A percentile compares a stretch with the other conserved stretches of the same genome.
Evolutionary conservation across 2,113 vertebrate genomes (phyloP).

Genomic region (Sapajus apella): DNA sequence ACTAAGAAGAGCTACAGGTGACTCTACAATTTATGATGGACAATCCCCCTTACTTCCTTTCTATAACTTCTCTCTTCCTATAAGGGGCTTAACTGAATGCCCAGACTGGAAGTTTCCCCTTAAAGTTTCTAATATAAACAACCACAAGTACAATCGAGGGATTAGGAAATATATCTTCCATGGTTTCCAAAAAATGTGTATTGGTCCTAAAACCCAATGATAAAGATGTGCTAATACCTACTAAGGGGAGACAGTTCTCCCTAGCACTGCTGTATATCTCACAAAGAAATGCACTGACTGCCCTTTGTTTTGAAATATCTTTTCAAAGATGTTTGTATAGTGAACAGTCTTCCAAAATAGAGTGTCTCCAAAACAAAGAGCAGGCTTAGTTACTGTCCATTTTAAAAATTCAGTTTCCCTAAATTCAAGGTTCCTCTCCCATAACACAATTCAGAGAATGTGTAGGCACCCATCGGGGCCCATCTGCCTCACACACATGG

Average conservation of each 20-base stretch:
- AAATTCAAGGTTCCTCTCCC: not conserved
- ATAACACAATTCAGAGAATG: not conserved
- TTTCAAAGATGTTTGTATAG: not conserved
- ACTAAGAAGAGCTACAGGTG: not conserved
- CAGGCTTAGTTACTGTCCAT: not conserved
- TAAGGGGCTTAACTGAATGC: not conserved
- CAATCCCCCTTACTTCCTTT: not conserved
- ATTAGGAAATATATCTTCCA: not conserved
- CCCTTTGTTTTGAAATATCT: not conserved
- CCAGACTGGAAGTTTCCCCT: not conserved
- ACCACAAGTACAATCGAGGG: not conserved
- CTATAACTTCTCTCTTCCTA: not conserved
- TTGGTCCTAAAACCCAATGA: not conserved
- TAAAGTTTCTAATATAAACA: not conserved
- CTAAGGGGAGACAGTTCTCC: not conserved
- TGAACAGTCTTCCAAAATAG: not conserved
- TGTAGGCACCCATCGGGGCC: not conserved
- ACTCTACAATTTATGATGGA: not conserved
- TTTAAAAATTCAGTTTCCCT: not conserved
- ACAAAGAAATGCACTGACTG: not conserved
- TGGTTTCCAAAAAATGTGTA: not conserved
- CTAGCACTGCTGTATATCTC: not conserved
- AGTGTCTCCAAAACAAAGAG: not conserved
- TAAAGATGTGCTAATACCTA: not conserved
- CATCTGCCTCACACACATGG: fast-evolving